Evolutionary conservation across 2,797 vertebrate genomes (phyloP), one percentile per base, ranked within the genome.

Genomic region (Sciaenops ocellatus): DNA sequence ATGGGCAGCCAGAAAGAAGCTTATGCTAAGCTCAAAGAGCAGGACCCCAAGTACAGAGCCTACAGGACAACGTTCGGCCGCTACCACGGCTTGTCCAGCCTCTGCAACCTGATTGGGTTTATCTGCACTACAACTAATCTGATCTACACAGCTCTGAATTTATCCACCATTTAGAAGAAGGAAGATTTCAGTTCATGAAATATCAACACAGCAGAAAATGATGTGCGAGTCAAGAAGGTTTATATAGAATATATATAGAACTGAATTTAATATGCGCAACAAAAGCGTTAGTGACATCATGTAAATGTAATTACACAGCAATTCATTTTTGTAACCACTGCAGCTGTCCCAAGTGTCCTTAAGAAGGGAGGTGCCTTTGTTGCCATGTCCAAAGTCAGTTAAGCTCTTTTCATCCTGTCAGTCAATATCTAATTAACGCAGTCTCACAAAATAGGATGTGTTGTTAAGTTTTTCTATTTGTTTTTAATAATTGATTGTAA

Each of bases 1-100:
- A 54, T 93, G 52, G 79, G 87, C 44, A 91, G 92, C 71, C 91
- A 94, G 1, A 93, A 75, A 16, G 96, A 97, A 28, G 95, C 48
- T 10, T 98, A 97, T 24, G 78, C 86, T 42, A 96, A 94, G 69
- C 96, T 98, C n/a, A 93, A 88, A 63, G 95, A 96, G 69, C 93
- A 95, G 88, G 96, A 98, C 86, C 95, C 96, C 65, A 97, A 97
- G 85, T 98, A 98, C 89, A 90, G 50, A 66, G 88, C 79, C 17
- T 87, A 85, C 65, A 95, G 89, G 55, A 85, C 75, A 38, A 86
- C 47, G 6, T 98, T 98, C 79, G 91, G 94, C 48, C 92, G 83
- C 20, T 97, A 95, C 91, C 97, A 98, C 0, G 95, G 96, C 13
- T 50, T 97, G 57, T 96, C 96, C 28, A 94, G 68, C 38, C 89